A percentile compares a stretch with the other conserved stretches of the same genome.
phyloP scores from a whole-genome alignment of 2,113 vertebrate species.

The Pituophis catenifer region DNA sequence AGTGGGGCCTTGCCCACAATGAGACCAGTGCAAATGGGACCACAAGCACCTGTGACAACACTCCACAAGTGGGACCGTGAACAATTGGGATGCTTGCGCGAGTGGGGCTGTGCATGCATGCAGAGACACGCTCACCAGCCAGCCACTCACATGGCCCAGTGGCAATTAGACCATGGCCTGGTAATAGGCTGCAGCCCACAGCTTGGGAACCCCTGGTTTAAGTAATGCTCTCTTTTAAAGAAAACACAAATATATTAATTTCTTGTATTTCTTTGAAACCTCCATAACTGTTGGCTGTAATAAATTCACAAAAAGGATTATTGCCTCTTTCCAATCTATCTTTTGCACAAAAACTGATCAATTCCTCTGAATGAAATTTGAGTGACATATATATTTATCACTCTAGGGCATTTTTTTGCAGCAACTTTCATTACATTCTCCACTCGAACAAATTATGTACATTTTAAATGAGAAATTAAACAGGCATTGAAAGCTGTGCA shows the following conservation, averaged over 20 bases:
- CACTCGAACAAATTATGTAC: background rate
- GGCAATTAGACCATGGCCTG: too few species aligned
- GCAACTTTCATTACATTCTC: background rate
- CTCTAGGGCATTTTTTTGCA: background rate
- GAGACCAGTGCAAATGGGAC: too few species aligned
- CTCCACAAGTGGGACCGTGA: too few species aligned
- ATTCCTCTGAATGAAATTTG: background rate
- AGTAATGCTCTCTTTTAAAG: background rate
- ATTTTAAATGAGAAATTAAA: background rate
- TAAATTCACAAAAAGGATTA: background rate
- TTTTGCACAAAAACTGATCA: background rate
- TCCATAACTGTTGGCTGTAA: background rate
- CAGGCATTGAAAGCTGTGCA: background rate
- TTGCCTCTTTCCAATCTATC: background rate
- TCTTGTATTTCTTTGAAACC: background rate
- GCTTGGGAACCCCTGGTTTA: background rate
- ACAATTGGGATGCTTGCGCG: too few species aligned
- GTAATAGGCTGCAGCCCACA: too few species aligned
- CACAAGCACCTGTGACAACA: too few species aligned
- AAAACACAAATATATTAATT: background rate
- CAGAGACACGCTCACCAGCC: too few species aligned
- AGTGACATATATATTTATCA: background rate
- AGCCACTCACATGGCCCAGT: too few species aligned
- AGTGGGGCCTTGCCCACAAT: too few species aligned
- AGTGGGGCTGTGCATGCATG: too few species aligned